phyloP scores from a whole-genome alignment of 2,888 invertebrate species.

The Drosophila mimetica region DNA sequence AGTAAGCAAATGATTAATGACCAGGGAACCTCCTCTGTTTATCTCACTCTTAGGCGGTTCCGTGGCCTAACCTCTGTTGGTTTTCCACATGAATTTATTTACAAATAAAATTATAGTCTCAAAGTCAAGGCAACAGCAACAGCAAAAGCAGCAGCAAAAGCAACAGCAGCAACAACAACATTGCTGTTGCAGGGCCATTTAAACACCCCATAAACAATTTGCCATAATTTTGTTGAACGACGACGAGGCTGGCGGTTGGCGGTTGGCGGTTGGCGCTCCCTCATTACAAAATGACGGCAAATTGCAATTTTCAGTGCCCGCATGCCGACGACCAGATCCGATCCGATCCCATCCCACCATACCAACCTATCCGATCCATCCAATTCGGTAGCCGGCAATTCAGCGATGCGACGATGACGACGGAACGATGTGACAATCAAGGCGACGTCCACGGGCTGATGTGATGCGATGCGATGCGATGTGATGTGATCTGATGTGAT shows the following conservation, averaged over 20 bases:
- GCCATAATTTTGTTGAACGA: constrained; percentile 76
- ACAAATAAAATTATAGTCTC: constrained; percentile 74
- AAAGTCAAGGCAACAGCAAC: constrained; percentile 50
- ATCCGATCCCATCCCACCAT: constrained; percentile 21
- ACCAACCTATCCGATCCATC: constrained; percentile 3
- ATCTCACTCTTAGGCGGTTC: constrained; percentile 68
- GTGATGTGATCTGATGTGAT: constrained; percentile 73
- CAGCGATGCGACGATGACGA: constrained; percentile 16
- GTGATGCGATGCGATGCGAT: constrained; percentile 56
- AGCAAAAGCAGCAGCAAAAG: constrained; percentile 24
- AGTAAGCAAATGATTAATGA: constrained; percentile 69
- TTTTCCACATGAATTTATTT: constrained; percentile 77
- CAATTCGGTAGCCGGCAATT: constrained; percentile 20
- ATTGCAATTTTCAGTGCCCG: constrained; percentile 79
- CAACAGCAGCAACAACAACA: constrained; percentile 12
- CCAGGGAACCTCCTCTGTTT: constrained; percentile 35
- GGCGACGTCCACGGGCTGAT: constrained; percentile 74
- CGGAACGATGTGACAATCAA: constrained; percentile 74
- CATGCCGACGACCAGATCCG: constrained; percentile 55
- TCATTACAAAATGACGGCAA: constrained; percentile 80
- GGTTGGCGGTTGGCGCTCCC: constrained; percentile 58
- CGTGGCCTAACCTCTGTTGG: constrained; percentile 61
- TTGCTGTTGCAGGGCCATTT: constrained; percentile 56
- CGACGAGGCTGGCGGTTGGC: constrained; percentile 32
- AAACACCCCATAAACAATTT: constrained; percentile 79